Evolutionary conservation across 2,797 vertebrate genomes (phyloP).

Genomic region (Sylvia borin): DNA sequence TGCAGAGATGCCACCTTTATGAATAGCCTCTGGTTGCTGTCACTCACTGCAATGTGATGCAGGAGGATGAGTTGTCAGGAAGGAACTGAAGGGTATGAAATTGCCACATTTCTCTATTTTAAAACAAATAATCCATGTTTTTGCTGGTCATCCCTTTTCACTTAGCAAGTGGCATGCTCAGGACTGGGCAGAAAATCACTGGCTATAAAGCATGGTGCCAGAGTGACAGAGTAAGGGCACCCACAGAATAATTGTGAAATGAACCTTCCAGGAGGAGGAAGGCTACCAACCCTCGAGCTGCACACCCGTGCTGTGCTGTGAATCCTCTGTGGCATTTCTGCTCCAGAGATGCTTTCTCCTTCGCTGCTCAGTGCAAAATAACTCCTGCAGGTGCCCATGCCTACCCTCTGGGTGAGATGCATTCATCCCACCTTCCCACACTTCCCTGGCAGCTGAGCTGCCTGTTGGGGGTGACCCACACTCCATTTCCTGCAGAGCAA

Average conservation of each 20-base stretch:
- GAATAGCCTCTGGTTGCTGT: slow-evolving; percentile 74
- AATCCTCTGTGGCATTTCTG: background rate
- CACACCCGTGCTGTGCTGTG: background rate
- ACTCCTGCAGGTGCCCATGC: background rate
- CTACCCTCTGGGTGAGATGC: accelerated
- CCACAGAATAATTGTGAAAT: background rate
- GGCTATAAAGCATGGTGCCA: background rate
- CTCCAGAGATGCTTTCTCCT: background rate
- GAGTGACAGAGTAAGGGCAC: background rate
- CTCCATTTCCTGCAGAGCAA: background rate
- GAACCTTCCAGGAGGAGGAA: background rate
- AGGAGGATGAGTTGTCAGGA: slow-evolving; percentile 38
- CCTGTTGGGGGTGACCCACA: background rate
- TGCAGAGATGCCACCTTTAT: slow-evolving; percentile 63
- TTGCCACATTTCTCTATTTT: background rate
- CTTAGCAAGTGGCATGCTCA: background rate
- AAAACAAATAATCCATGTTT: background rate
- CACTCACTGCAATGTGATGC: slow-evolving; percentile 49
- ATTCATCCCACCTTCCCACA: background rate
- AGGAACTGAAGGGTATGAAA: slow-evolving; percentile 16
- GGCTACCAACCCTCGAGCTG: background rate
- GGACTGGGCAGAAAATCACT: background rate
- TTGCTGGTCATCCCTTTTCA: background rate
- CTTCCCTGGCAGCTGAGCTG: background rate
- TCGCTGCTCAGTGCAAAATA: background rate